Evolutionary conservation across 2,888 invertebrate genomes (phyloP).

Genomic region (Chironomus riparius): DNA sequence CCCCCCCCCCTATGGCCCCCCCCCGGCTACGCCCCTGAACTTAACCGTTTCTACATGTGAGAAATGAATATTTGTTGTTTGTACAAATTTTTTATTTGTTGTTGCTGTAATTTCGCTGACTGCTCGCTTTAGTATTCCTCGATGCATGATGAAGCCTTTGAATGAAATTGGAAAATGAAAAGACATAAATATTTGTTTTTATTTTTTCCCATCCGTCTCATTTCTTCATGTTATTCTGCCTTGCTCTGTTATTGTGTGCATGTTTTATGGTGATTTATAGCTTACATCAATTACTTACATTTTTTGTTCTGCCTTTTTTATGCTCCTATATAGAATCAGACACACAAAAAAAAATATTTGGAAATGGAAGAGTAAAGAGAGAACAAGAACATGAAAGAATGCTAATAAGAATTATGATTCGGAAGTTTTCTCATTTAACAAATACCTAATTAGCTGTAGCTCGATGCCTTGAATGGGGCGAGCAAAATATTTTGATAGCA

Average conservation of each 20-base stretch:
- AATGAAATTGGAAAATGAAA: not conserved
- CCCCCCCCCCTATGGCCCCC: no score
- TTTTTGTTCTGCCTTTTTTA: not conserved
- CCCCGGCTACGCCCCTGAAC: no score
- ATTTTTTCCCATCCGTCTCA: not conserved
- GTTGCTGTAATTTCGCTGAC: not conserved
- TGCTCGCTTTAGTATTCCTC: no score
- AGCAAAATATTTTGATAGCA: not conserved
- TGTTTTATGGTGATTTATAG: not conserved
- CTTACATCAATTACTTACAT: not conserved
- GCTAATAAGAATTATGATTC: not conserved
- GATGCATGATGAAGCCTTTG: not conserved
- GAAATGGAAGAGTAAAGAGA: not conserved
- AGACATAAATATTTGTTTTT: not conserved
- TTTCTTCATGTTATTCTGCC: not conserved
- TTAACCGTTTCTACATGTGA: no score
- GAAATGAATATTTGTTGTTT: no score
- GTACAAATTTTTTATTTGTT: not conserved
- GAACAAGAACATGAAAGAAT: not conserved
- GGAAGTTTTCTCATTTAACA: not conserved
- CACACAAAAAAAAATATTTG: not conserved
- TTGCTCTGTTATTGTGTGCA: no score
- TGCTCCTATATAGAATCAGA: not conserved
- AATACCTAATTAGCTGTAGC: not conserved
- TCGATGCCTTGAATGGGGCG: not conserved